Conservation (phyloP, 2,888 invertebrate genomes). For the Caenorhabditis wallacei region DNA sequence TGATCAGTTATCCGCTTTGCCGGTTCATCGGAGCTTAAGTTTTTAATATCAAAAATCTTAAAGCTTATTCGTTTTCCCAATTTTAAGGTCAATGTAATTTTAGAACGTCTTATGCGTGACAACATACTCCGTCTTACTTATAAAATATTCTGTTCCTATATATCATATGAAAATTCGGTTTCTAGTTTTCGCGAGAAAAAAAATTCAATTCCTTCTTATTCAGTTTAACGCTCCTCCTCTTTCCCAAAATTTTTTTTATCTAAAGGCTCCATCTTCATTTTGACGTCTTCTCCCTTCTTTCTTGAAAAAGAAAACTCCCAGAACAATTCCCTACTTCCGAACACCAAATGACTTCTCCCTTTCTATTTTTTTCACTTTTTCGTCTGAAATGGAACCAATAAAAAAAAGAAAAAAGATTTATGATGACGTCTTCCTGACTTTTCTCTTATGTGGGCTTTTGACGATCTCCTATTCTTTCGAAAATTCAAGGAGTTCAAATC, state of each 20-base stretch:
- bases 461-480: not conserved
- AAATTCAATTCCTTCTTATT: conserved; percentile 6
- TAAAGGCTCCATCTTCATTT: conserved; percentile 36
- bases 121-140: not conserved
- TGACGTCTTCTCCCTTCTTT: conserved; percentile 26
- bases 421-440: not conserved
- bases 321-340: conserved; percentile 3
- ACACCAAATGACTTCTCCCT: conserved; percentile 3
- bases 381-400: not conserved
- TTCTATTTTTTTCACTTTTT: conserved; percentile 1
- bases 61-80: no score
- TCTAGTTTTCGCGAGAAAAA: not conserved
- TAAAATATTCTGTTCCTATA: conserved; percentile 1
- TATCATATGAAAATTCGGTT: not conserved
- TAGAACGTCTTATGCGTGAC: no score
- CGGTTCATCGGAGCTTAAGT: no score
- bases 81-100: no score
- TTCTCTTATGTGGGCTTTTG: not conserved
- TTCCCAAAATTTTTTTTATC: conserved; percentile 35
- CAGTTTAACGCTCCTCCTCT: not conserved
- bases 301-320: not conserved
- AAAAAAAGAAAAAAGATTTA: conserved; percentile 5
- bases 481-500: no score
- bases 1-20: no score
- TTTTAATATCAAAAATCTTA: no score